Percentiles rank a stretch among this genome's conserved stretches.
Conservation (phyloP, 2,113 vertebrate genomes). For the Vimba vimba region DNA sequence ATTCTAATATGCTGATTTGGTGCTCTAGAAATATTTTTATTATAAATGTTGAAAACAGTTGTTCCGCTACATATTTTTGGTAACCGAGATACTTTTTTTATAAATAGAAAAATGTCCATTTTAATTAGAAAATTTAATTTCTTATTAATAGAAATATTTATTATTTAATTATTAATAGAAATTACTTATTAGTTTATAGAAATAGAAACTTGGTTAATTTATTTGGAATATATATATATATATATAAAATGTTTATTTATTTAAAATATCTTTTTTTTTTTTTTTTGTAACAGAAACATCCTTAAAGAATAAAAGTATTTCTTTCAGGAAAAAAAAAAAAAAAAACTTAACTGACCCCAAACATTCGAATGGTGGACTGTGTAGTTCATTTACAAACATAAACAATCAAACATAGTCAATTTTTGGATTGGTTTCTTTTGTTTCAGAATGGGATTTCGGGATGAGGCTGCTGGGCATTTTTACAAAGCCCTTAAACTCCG, state of each 20-base stretch:
- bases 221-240: background rate
- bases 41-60: too few species aligned
- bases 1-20: too few species aligned
- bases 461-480: conserved; percentile 96
- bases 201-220: background rate
- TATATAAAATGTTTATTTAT: background rate
- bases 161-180: too few species aligned
- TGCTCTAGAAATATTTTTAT: too few species aligned
- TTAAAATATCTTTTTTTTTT: too few species aligned
- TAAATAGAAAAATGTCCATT: too few species aligned
- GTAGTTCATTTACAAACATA: background rate
- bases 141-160: too few species aligned
- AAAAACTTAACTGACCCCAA: background rate
- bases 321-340: background rate
- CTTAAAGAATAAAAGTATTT: too few species aligned
- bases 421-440: background rate
- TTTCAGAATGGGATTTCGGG: conserved; percentile 92
- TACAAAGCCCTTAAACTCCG: conserved; percentile 93
- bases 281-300: background rate
- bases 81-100: background rate
- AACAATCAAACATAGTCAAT: too few species aligned
- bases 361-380: background rate
- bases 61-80: too few species aligned
- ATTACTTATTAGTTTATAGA: too few species aligned
- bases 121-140: too few species aligned